A percentile compares a stretch with the other conserved stretches of the same genome.
These are phyloP conservation scores for Philopedon plagiatum DNA, from an alignment of 2,888 invertebrate species.

Conservation along the genomic window DNA sequence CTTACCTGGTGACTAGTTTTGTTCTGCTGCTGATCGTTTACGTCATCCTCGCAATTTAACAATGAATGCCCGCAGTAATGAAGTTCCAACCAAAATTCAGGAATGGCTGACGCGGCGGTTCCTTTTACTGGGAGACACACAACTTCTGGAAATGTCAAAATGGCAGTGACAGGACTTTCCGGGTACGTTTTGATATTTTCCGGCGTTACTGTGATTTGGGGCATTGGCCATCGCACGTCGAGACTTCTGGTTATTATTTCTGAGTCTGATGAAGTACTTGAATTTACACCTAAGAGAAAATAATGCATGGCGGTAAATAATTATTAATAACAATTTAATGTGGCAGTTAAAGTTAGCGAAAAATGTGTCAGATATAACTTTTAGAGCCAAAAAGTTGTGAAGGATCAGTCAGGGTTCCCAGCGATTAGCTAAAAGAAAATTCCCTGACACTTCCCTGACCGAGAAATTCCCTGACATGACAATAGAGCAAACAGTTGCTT, in stretches of 20 bases:
- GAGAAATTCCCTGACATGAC: too few relatives aligned
- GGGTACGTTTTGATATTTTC: constrained; percentile 87
- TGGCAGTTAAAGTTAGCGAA: too few relatives aligned
- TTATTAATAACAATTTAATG: too few relatives aligned
- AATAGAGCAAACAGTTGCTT: too few relatives aligned
- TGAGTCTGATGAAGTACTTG: constrained; percentile 31
- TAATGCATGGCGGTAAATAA: background rate
- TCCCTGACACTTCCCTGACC: too few relatives aligned
- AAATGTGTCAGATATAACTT: too few relatives aligned
- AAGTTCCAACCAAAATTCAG: constrained; percentile 84
- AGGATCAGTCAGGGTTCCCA: too few relatives aligned
- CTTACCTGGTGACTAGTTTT: constrained; percentile 69
- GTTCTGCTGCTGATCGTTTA: constrained; percentile 70
- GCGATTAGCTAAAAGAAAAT: too few relatives aligned
- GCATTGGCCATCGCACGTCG: constrained; percentile 87
- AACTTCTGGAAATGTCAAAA: constrained; percentile 81
- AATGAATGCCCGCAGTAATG: constrained; percentile 86
- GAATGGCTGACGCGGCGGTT: constrained; percentile 69
- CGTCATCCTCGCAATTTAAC: constrained; percentile 74
- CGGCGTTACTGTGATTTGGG: constrained; percentile 79
- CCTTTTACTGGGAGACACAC: constrained; percentile 78
- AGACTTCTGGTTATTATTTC: constrained; percentile 71
- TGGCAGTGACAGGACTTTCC: constrained; percentile 80
- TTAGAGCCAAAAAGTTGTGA: too few relatives aligned
- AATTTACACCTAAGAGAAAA: constrained; percentile 36